phyloP scores from a whole-genome alignment of 1,140 invertebrate genomes.

The Heliconius congener region DNA sequence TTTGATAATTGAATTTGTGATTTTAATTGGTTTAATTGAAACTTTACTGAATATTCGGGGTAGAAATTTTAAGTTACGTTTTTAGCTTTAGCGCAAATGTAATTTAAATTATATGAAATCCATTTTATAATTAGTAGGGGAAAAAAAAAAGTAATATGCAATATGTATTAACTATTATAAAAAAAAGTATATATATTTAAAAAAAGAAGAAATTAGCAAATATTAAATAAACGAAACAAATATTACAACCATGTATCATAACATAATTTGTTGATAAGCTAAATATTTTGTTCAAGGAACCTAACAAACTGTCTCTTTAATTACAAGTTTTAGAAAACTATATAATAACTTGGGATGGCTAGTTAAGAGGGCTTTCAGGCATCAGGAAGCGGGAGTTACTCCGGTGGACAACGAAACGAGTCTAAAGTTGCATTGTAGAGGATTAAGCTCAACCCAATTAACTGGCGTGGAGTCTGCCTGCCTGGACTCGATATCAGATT shows the following conservation, averaged over 20 bases:
- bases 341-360: constrained; percentile 35
- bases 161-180: no score
- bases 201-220: no score
- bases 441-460: constrained; percentile 79
- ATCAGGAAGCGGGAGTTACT: constrained; percentile 46
- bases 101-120: no score
- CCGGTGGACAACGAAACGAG: constrained; percentile 65
- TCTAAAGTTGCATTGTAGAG: constrained; percentile 73
- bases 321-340: constrained; percentile 25
- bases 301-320: constrained; percentile 26
- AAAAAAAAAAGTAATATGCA: no score
- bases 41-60: no score
- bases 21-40: neutral
- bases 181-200: no score
- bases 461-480: constrained; percentile 63
- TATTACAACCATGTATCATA: neutral
- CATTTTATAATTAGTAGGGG: no score
- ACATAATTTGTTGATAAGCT: neutral
- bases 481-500: constrained; percentile 75
- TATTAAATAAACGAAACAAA: no score
- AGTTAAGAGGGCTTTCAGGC: constrained; percentile 47
- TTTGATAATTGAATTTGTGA: neutral
- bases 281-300: neutral
- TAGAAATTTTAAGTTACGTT: no score
- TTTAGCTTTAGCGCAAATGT: no score